Evolutionary conservation across 2,113 vertebrate species (phyloP), one percentile per base, ranked within the genome.

Genomic region (Labrus mixtus): DNA sequence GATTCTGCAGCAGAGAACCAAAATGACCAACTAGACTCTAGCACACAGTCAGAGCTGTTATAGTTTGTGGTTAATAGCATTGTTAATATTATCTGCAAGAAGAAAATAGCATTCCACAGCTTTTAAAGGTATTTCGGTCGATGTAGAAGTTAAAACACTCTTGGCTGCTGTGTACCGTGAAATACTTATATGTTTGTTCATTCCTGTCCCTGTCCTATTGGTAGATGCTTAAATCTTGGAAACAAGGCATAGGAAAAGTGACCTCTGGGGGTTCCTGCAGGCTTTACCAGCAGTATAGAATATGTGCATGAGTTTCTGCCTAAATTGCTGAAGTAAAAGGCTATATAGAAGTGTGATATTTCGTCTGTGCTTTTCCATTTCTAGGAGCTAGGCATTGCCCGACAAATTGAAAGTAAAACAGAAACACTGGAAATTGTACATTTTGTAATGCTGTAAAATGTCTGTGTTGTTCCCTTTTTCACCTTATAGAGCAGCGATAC

Each of bases 281-380:
- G 45, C 54, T 70, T 56, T 88, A 67, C 81, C 45, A 63, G 57
- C 61, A 15, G 8, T 58, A 37, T 22, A 67, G 20, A 68, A 71
- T 29, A 36, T 23, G 23, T 65, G 66, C 66, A 73, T 76, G 68
- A 77, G 65, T 53, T 60, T 10, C 43, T 60, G 57, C 37, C 50
- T 76, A 59, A 33, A 56, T 76, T 68, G 45, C 56, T 9, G 10
- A 54, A 55, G 11, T 70, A 53, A 65, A 8, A 6, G 4, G 46
- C 9, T 46, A 4, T 20, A 66, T 76, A 23, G 29, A 33, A 33
- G 68, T 72, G 57, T 69, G n/a, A 33, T 66, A 20, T 48, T 29
- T 8, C 55, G 9, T 79, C 33, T 46, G 15, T 60, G 51, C 17
- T 68, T 22, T 51, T 73, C 22, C 11, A 59, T 25, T 43, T 50